Percentiles rank a stretch among this genome's conserved stretches.
Evolutionary conservation across 2,797 vertebrate species (phyloP).

Genomic region (Ispidina lecontei): DNA sequence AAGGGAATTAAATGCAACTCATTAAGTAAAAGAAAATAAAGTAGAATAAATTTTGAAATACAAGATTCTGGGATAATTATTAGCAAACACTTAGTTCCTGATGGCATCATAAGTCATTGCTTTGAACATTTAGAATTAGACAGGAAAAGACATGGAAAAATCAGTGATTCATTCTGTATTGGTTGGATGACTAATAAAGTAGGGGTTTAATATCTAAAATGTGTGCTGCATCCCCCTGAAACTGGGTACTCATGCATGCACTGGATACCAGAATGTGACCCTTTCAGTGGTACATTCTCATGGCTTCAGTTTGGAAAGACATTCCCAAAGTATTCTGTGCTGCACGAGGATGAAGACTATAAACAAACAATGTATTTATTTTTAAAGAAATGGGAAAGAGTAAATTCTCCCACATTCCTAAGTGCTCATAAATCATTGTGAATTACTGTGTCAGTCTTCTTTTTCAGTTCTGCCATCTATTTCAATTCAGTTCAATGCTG

Average conservation of each 20-base stretch:
- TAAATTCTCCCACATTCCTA: slow-evolving; percentile 13
- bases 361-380: slow-evolving; percentile 33
- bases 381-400: slow-evolving; percentile 33
- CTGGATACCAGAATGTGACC: slow-evolving; percentile 7
- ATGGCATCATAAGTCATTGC: neutral
- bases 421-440: slow-evolving; percentile 21
- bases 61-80: neutral
- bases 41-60: neutral
- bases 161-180: neutral
- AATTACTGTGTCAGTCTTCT: slow-evolving; percentile 18
- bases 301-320: slow-evolving; percentile 10
- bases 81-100: neutral
- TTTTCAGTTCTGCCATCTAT: slow-evolving; percentile 31
- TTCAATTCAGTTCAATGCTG: slow-evolving; percentile 5
- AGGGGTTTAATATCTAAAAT: neutral
- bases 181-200: neutral
- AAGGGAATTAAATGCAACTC: neutral
- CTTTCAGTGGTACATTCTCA: slow-evolving; percentile 22
- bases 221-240: neutral
- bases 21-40: neutral
- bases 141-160: neutral
- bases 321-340: neutral
- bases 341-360: slow-evolving; percentile 18
- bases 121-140: neutral
- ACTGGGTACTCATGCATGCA: neutral